A percentile compares a stretch with the other conserved stretches of the same genome.
These are phyloP conservation scores for Luscinia luscinia DNA, from an alignment of 2,797 vertebrate genomes.

Conservation along the genomic window DNA sequence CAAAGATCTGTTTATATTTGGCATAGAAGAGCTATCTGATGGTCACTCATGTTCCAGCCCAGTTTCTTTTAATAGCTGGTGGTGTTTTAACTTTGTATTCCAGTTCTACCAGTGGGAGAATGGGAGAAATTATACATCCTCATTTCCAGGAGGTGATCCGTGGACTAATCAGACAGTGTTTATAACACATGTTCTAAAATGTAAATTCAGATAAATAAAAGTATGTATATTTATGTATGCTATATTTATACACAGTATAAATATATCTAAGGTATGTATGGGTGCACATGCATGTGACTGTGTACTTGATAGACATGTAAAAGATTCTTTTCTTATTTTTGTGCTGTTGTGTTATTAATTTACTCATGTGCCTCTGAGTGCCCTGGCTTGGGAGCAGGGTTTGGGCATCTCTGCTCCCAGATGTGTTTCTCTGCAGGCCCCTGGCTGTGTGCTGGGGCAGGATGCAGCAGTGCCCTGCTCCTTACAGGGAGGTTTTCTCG, in stretches of 20 bases:
- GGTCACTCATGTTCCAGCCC: not conserved
- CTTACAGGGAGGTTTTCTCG: conserved; percentile 37
- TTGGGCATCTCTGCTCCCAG: not conserved
- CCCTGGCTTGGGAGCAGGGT: not conserved
- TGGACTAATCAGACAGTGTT: conserved; percentile 29
- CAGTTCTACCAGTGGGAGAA: conserved; percentile 16
- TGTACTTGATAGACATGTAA: not conserved
- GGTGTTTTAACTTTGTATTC: conserved; percentile 28
- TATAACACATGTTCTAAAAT: conserved; percentile 23
- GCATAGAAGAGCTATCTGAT: conserved; percentile 19
- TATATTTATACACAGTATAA: not conserved
- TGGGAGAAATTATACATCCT: conserved; percentile 25
- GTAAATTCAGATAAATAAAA: conserved; percentile 9
- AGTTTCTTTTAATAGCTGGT: conserved; percentile 40
- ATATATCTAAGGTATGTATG: not conserved
- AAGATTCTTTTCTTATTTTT: not conserved
- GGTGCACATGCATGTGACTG: not conserved
- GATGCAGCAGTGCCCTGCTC: not conserved
- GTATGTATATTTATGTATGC: not conserved
- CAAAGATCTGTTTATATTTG: conserved; percentile 11
- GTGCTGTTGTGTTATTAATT: not conserved
- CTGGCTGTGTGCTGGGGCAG: not conserved
- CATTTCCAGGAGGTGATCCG: conserved; percentile 18
- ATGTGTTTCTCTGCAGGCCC: not conserved
- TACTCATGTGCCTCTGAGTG: not conserved